Evolutionary conservation across 35 echinoderm and acorn worm species (phyloP).

Genomic region (Anneissia japonica): DNA sequence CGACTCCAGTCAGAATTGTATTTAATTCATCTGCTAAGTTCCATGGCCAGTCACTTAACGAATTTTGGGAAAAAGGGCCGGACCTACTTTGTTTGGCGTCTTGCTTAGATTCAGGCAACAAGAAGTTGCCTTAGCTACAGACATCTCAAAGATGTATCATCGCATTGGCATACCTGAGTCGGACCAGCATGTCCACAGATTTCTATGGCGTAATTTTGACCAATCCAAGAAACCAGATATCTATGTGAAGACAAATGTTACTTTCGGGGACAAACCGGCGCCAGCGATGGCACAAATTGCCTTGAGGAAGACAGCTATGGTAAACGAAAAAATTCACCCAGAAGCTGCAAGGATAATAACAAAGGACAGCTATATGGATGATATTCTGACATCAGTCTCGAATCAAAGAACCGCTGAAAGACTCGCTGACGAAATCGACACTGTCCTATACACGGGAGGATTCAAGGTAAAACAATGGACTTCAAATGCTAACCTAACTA

Average conservation of each 20-base stretch:
- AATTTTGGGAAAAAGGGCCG: neutral
- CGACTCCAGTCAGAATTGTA: neutral
- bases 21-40: conserved; percentile 1
- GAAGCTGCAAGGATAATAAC: conserved; percentile 21
- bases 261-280: neutral
- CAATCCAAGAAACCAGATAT: neutral
- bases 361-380: conserved; percentile 70
- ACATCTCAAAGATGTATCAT: conserved; percentile 11
- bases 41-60: neutral
- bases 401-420: neutral
- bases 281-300: conserved; percentile 25
- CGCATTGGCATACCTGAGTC: neutral
- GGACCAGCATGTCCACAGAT: neutral
- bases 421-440: neutral
- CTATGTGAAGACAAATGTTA: neutral
- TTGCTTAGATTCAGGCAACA: neutral
- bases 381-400: conserved; percentile 42
- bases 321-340: conserved; percentile 5
- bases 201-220: neutral
- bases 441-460: neutral
- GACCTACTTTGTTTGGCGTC: conserved; percentile 1
- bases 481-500: neutral
- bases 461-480: conserved; percentile 9
- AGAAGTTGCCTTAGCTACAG: neutral
- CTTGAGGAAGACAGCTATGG: conserved; percentile 42